Base-by-base conservation (phyloP, 1,140 invertebrate genomes). In the Cherax quadricarinatus region DNA sequence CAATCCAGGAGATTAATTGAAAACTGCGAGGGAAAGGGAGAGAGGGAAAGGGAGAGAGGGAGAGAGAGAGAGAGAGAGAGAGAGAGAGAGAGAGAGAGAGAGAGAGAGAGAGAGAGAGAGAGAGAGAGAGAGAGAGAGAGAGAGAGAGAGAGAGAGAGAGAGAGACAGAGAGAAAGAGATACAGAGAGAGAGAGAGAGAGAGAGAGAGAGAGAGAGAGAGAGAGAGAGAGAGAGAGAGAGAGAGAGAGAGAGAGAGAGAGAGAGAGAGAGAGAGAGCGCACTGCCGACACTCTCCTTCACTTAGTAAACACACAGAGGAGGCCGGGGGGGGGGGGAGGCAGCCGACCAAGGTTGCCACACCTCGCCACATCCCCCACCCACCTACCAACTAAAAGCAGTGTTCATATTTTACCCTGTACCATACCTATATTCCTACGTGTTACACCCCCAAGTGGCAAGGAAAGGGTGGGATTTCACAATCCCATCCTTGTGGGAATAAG, bases 281-380 rank as follows among this genome's bases (percentile, higher is more conserved):
- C 5, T 5, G 62, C 62, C 16, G 16, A 70, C 14, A 75, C 70
- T 70, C 66, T 75, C 70, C 70, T 75, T 75, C 70, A 75, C 70
- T 75, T 75, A 75, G 70, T 75, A 75, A 75, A 75, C 70, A 75
- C 70, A 75, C 70, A 24, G n/a, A n/a, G n/a, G 70, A 75, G n/a
- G 5, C 70, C 70, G 4, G 30, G 30, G 30, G 30, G 30, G 30
- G 2, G 30, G 30, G 30, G 30, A 2, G 30, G 7, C 53, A 30
- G 70, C n/a, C n/a, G 66, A 75, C n/a, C n/a, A 75, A 7, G 24
- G 2, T 75, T 75, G 70, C 70, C 70, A 75, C 21, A 30, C 70
- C 5, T 75, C 70, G 70, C 70, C 70, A 75, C 24, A 6, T 7
- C 70, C 66, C 14, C n/a, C 70, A 75, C 70, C 70, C 70, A 75